A percentile compares a stretch with the other conserved stretches of the same genome.
phyloP scores from a whole-genome alignment of 2,113 vertebrate genomes.

The Echinops telfairi region DNA sequence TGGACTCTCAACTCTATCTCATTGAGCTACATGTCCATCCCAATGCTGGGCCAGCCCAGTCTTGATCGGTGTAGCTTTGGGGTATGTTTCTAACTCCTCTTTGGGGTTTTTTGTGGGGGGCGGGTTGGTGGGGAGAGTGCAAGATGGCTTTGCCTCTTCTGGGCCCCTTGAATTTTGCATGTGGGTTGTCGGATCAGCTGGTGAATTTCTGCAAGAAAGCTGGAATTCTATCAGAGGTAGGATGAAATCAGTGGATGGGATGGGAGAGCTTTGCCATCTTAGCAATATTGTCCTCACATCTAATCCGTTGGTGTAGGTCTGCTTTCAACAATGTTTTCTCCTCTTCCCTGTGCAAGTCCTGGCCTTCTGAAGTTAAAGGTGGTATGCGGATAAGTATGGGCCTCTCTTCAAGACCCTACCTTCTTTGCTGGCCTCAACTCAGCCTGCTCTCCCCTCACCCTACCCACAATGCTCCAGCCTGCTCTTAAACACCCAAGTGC shows the following conservation, averaged over 20 bases:
- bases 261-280: background rate
- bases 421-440: background rate
- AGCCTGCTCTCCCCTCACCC: background rate
- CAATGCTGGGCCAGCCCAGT: too few relatives aligned
- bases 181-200: background rate
- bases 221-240: background rate
- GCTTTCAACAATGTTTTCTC: background rate
- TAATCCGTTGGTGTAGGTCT: background rate
- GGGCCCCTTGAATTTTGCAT: background rate
- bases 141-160: background rate
- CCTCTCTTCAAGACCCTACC: background rate
- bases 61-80: background rate
- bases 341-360: background rate
- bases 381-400: background rate
- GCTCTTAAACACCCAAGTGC: background rate
- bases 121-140: too few relatives aligned
- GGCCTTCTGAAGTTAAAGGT: background rate
- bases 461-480: too few relatives aligned
- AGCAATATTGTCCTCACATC: background rate
- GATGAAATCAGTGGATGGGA: background rate
- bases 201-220: background rate
- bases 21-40: background rate
- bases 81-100: background rate
- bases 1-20: background rate
- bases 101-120: background rate